phyloP scores from a whole-genome alignment of 2,113 vertebrate species.

The Oxyruncus cristatus region DNA sequence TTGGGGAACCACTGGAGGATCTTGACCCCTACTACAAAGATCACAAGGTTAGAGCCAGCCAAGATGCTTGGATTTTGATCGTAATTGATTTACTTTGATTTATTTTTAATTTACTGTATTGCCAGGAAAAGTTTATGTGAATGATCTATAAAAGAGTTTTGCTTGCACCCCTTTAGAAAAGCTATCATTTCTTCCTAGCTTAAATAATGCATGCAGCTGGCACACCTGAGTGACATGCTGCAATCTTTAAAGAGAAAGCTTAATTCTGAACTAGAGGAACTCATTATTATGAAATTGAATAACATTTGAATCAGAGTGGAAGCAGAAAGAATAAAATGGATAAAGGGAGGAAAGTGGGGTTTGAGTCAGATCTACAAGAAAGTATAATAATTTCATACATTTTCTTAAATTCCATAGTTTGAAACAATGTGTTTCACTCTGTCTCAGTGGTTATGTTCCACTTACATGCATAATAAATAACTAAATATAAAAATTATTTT shows the following conservation, averaged over 20 bases:
- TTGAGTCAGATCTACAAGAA: background rate
- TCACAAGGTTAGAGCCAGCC: slow-evolving; percentile 77
- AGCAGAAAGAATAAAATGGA: background rate
- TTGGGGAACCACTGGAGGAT: slow-evolving; percentile 92
- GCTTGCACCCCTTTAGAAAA: background rate
- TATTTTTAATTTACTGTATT: background rate
- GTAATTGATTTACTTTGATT: background rate
- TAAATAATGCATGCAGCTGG: background rate
- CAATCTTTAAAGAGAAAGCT: background rate
- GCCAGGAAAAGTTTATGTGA: background rate
- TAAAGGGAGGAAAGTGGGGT: background rate
- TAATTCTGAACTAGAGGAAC: background rate
- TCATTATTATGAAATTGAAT: background rate
- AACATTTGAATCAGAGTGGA: background rate
- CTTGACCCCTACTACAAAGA: slow-evolving; percentile 91
- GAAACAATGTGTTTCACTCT: background rate
- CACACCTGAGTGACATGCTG: background rate
- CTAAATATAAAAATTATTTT: background rate
- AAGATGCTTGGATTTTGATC: background rate
- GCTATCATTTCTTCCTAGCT: background rate
- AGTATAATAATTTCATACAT: background rate
- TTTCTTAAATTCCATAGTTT: background rate
- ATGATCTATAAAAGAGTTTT: background rate
- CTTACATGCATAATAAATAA: background rate
- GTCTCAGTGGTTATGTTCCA: background rate